Conservation (phyloP, 2,113 vertebrate species). For the Tympanuchus pallidicinctus region DNA sequence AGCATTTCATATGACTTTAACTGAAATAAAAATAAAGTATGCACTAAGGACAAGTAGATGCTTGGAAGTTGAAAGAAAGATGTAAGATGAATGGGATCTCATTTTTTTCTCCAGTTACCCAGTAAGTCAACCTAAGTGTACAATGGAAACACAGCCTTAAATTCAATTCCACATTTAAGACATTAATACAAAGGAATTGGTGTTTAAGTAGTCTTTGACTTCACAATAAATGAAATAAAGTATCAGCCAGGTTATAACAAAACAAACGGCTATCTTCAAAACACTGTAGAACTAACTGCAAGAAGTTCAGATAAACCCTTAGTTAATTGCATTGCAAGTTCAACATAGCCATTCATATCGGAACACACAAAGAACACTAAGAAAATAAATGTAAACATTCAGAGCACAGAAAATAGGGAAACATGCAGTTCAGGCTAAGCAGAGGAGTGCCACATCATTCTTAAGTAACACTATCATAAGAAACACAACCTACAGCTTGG, state of each 20-base stretch:
- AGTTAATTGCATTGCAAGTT: neutral
- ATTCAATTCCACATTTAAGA: neutral
- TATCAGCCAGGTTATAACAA: neutral
- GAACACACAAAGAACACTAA: neutral
- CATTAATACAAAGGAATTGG: neutral
- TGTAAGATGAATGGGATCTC: neutral
- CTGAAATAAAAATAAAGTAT: neutral
- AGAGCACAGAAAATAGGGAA: neutral
- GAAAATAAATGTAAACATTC: neutral
- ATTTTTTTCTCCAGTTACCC: neutral
- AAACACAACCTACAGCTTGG: neutral
- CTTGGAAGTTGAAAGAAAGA: neutral
- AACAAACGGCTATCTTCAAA: neutral
- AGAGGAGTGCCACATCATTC: neutral
- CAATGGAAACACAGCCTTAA: neutral
- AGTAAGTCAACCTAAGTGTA: neutral
- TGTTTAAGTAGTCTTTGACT: neutral
- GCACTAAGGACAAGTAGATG: neutral
- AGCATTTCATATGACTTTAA: neutral
- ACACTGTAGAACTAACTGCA: neutral
- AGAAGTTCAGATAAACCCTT: neutral
- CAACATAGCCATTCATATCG: neutral
- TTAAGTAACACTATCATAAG: neutral
- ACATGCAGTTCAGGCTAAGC: neutral
- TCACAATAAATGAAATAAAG: neutral